Evolutionary conservation across 2,113 vertebrate genomes (phyloP), one percentile per base, ranked within the genome.

Genomic region (Hiodon tergisus): DNA sequence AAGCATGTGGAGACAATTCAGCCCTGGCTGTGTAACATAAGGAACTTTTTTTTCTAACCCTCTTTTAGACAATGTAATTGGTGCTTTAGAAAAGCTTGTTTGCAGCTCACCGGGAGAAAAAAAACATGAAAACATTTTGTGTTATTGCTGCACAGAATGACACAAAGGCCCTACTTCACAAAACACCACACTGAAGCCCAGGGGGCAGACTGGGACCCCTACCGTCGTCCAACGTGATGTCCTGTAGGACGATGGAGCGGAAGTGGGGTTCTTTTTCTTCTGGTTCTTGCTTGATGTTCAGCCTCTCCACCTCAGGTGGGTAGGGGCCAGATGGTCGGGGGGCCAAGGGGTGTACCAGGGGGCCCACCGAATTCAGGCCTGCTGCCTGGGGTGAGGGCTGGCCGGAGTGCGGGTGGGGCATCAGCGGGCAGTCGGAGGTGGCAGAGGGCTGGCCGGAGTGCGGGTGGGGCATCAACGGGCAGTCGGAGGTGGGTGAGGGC

Each of bases 201-300:
- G 51, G 53, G 72, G 46, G 67, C 66, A 13, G 17, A 14, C 2
- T 63, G 76, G n/a, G 60, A 51, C n/a, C 84, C 94, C 88, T 91
- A 98, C 97, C 95, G 77, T 98, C 97, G 88, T 98, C 97, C 86
- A 98, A 91, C 0, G 97, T 98, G 88, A 98, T 96, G 86, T 96
- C 94, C 79, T 95, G 94, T 7, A 96, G 89, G 78, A 93, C 95
- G 81, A 93, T 84, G 5, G 93, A 87, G 70, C 88, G 90, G 85
- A 91, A 93, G 77, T 77, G 86, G n/a, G 89, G 80, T 75, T 94
- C 93, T 61, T 79, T 85, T 51, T 96, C 93, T 76, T 93, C 91
- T 0, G 92, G 92, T 84, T 98, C 95, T n/a, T 92, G 89, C 86
- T 97, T 96, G 86, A 96, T 86, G 81, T 84, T 90, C 75, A 89